Evolutionary conservation across 2,888 invertebrate species (phyloP), one percentile per base, ranked within the genome.

Genomic region (Cosmia trapezina): DNA sequence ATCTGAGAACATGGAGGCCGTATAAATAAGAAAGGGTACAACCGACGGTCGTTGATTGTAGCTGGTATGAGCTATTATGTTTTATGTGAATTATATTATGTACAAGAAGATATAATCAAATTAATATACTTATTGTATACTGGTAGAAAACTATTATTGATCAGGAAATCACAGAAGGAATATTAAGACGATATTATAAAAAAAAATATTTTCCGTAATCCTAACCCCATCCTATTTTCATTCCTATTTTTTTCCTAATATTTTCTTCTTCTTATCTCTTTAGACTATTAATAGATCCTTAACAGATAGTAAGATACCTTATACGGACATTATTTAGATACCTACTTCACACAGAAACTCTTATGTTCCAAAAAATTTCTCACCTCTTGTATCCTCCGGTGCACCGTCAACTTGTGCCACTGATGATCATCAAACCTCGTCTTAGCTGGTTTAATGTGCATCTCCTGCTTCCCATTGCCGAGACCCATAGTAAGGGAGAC

Each of bases 371-470:
- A 49, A 41, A 1, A 12, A 5, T 0, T 4, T 9, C 74, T 89
- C 93, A 98, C 98, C 97, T 99, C 99, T 94, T 99, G 98, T 86
- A 99, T 98, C 90, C 98, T 97, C 76, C 99, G 96, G 90, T 98
- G 98, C 5, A 99, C 98, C 70, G 98, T 97, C 70, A 99, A 97
- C 94, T 98, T 98, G 93, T 99, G 99, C 99, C 99, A 99, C 92
- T 98, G 98, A 94, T 99, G 99, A 94, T 99, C 99, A 91, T 99
- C 99, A 93, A 99, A 99, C 65, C 99, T 97, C 45, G 99, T 98
- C 93, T 98, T 98, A 63, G 98, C 97, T 0, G 99, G 98, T 91
- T 98, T 98, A 88, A 99, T 98, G 91, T 98, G 98, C 97, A 98
- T 97, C 96, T 98, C 98, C 91, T 98, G 97, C 91, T 98, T 98